A percentile compares a stretch with the other conserved stretches of the same genome.
Conservation (phyloP, 2,113 vertebrate species). For the Eubucco bourcierii region DNA sequence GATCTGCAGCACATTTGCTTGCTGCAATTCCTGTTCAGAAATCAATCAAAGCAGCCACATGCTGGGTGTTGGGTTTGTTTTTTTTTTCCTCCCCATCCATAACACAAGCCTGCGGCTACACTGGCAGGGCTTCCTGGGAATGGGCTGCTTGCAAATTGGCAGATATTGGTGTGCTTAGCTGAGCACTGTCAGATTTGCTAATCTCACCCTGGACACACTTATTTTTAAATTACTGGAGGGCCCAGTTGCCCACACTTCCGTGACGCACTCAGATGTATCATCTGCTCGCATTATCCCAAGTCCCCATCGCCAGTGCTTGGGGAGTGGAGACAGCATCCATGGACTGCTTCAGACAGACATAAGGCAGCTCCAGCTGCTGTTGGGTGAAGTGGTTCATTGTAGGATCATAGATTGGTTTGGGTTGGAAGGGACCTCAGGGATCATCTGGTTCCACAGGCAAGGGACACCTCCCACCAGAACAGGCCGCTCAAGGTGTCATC, state of each 20-base stretch:
- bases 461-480: too few species aligned
- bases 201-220: conserved; percentile 36
- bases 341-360: background rate
- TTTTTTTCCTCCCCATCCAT: background rate
- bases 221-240: conserved; percentile 63
- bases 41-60: conserved; percentile 20
- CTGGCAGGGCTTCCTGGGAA: background rate
- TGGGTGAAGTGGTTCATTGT: background rate
- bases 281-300: conserved; percentile 20
- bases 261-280: conserved; percentile 41
- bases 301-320: background rate
- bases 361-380: background rate
- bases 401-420: too few species aligned
- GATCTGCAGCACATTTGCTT: background rate
- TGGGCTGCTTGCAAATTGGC: conserved; percentile 17
- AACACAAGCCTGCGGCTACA: background rate
- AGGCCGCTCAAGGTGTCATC: too few species aligned
- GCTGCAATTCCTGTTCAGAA: background rate
- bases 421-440: too few species aligned
- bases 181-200: conserved; percentile 46
- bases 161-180: conserved; percentile 43
- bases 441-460: too few species aligned
- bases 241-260: conserved; percentile 48
- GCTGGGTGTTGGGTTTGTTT: background rate
- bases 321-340: background rate